Base-by-base conservation (phyloP, 2,113 vertebrate species). In the Callospermophilus lateralis region DNA sequence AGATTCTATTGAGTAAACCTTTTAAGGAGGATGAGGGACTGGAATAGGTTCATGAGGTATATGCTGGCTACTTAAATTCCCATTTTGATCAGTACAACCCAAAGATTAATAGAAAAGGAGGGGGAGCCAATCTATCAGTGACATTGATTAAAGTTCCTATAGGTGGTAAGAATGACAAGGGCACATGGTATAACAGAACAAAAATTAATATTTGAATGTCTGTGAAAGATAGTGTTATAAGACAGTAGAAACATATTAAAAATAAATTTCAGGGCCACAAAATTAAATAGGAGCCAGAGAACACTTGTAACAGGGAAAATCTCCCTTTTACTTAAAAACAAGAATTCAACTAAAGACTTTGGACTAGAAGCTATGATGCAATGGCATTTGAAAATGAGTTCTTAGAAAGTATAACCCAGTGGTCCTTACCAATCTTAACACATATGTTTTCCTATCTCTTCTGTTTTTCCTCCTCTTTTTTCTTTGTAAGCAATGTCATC, bases 261-360 rank as follows among this genome's bases (percentile, higher is more conserved):
- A 78, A 55, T 76, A 88, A 55, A 90, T 86, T 77, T 58, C 42
- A 85, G 76, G 45, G 34, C 67, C 74, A 72, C 39, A 73, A 85
- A 88, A 80, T 80, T 80, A 91, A 92, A 93, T 58, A 26, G 26
- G 37, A 95, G 55, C 53, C 42, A 78, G 63, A n/a, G 83, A 96
- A 68, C 70, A 26, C 28, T 32, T 81, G 17, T 4, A 73, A 85
- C 32, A 37, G 12, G 53, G 74, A 95, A 58, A 81, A 63, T 48
- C 48, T 68, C 10, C 42, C 39, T 92, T 92, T 96, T 34, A 84
- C 79, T 74, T 77, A 67, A 88, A 90, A 45, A 78, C 19, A n/a
- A 5, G 42, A 17, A 16, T 96, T 80, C 24, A 94, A 32, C 39
- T 24, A 67, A 37, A 97, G 30, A 89, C 42, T 86, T 65, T 39